phyloP scores from a whole-genome alignment of 2,797 vertebrate species.

The Hylomyscus alleni region DNA sequence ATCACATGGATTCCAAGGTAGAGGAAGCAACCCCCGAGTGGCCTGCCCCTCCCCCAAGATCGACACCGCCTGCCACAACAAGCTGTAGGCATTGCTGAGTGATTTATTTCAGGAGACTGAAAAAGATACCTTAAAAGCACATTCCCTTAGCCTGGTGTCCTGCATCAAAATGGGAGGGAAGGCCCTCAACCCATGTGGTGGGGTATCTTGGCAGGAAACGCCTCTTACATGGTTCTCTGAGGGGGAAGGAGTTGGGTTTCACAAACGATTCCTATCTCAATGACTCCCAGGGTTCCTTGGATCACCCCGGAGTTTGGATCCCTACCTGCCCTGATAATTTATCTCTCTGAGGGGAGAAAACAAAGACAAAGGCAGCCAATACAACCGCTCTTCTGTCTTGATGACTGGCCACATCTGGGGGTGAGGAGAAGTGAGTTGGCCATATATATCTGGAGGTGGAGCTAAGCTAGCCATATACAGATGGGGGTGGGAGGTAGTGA shows the following conservation, averaged over 20 bases:
- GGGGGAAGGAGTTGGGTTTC: conserved; percentile 73
- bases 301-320: conserved; percentile 77
- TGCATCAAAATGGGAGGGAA: not conserved
- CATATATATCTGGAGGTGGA: too few species aligned
- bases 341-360: conserved; percentile 85
- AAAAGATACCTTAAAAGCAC: conserved; percentile 81
- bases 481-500: not conserved
- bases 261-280: conserved; percentile 64
- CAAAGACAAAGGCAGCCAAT: conserved; percentile 68
- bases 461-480: not conserved
- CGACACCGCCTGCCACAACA: conserved; percentile 26
- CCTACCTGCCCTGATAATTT: conserved; percentile 85
- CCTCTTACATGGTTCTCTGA: conserved; percentile 34
- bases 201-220: conserved; percentile 63
- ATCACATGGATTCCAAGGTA: too few species aligned
- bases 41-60: not conserved
- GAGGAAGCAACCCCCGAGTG: not conserved
- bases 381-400: conserved; percentile 72
- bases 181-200: conserved; percentile 5
- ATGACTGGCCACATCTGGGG: not conserved
- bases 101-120: conserved; percentile 75
- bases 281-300: conserved; percentile 81
- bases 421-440: not conserved
- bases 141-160: conserved; percentile 57
- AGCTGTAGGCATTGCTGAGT: conserved; percentile 21